Percentiles rank a stretch among this genome's conserved stretches.
Conservation (phyloP, 2,888 invertebrate genomes). For the Sphaerophoria taeniata region DNA sequence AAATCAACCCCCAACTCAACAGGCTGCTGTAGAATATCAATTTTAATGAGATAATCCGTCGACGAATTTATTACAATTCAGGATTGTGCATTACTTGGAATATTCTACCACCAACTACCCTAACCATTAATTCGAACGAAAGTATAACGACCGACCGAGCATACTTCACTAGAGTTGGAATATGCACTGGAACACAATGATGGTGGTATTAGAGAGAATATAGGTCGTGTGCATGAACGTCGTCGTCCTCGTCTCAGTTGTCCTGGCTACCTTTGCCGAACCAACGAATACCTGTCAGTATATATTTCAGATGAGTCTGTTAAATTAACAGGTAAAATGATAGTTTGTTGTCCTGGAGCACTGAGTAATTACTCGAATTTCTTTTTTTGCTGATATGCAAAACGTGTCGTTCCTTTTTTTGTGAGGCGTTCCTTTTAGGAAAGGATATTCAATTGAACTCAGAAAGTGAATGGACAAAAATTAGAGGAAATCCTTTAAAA, state of each 20-base stretch:
- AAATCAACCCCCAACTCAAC: slow-evolving; percentile 47
- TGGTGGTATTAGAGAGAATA: not conserved
- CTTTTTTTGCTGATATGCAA: slow-evolving; percentile 5
- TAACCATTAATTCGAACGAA: not conserved
- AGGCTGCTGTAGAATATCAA: slow-evolving; percentile 25
- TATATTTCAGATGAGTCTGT: slow-evolving; percentile 20
- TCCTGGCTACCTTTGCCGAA: slow-evolving; percentile 10
- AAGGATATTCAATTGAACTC: slow-evolving; percentile 8
- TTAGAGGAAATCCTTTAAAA: slow-evolving; percentile 9
- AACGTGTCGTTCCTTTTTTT: not conserved
- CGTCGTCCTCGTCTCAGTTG: slow-evolving; percentile 14
- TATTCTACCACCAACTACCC: slow-evolving; percentile 2
- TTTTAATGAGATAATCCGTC: slow-evolving; percentile 59
- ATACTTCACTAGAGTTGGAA: not conserved
- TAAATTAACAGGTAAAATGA: slow-evolving; percentile 32
- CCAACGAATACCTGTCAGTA: slow-evolving; percentile 40
- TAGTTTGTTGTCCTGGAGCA: slow-evolving; percentile 17
- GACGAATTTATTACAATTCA: slow-evolving; percentile 26
- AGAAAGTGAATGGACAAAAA: slow-evolving; percentile 10
- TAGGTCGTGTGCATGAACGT: slow-evolving; percentile 63
- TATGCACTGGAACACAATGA: no score
- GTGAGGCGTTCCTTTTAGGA: not conserved
- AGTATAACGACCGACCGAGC: not conserved
- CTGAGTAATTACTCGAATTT: slow-evolving; percentile 10
- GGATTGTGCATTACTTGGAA: slow-evolving; percentile 44